Conservation (phyloP, 1,140 invertebrate genomes). For the Dolichoris vasculosae region DNA sequence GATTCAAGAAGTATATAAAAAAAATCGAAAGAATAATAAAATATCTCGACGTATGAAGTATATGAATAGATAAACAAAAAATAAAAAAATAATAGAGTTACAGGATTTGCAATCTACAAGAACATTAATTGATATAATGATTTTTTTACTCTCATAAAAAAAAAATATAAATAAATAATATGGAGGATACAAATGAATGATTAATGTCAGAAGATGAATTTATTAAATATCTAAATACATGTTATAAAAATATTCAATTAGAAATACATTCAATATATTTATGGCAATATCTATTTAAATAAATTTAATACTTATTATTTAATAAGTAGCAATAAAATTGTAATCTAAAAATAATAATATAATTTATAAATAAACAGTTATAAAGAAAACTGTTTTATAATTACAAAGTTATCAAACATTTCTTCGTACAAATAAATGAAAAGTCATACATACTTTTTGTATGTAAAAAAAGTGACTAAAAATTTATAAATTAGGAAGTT, state of each 20-base stretch:
- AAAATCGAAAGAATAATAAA: not conserved
- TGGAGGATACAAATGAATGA: not conserved
- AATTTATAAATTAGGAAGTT: too few relatives aligned
- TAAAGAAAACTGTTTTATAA: too few relatives aligned
- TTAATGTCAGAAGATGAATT: not conserved
- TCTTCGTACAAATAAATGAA: too few relatives aligned
- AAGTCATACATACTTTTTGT: too few relatives aligned
- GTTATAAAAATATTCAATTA: not conserved
- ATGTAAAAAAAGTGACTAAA: too few relatives aligned
- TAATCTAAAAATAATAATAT: too few relatives aligned
- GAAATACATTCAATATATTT: not conserved
- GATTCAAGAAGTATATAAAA: not conserved
- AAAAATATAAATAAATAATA: not conserved
- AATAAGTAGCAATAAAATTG: too few relatives aligned
- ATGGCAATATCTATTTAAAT: too few relatives aligned
- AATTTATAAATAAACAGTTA: too few relatives aligned
- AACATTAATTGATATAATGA: not conserved
- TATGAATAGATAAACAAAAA: not conserved
- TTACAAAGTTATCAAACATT: too few relatives aligned
- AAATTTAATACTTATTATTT: too few relatives aligned
- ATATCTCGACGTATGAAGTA: not conserved
- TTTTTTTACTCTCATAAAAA: not conserved
- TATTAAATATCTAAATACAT: not conserved
- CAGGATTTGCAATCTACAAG: not conserved
- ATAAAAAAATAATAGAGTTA: not conserved